A percentile compares a stretch with the other conserved stretches of the same genome.
phyloP scores from a whole-genome alignment of 2,113 vertebrate species.

The Atherinomorus stipes region DNA sequence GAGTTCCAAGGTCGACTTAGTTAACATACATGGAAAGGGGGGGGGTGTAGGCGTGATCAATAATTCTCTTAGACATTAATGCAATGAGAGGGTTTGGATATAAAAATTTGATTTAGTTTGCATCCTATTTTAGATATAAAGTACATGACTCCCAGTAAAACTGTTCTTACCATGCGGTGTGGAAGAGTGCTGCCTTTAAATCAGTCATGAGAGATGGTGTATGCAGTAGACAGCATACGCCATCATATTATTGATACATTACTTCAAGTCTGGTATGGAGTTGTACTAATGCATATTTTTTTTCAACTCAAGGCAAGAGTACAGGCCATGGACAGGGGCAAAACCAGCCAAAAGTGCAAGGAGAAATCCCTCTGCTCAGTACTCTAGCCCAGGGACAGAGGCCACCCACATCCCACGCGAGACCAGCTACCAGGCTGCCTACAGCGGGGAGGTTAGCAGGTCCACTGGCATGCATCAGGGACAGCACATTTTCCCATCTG shows the following conservation, averaged over 20 bases:
- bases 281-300: conserved; percentile 23
- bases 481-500: conserved; percentile 33
- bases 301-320: conserved; percentile 86
- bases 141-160: neutral
- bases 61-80: conserved; percentile 35
- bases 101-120: conserved; percentile 4
- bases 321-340: conserved; percentile 88
- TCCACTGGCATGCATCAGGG: conserved; percentile 61
- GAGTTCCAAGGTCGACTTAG: conserved; percentile 17
- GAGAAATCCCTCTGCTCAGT: conserved; percentile 81
- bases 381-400: conserved; percentile 77
- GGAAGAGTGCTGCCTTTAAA: neutral
- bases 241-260: neutral
- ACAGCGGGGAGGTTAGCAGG: conserved; percentile 76
- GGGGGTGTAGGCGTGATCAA: conserved; percentile 20
- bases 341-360: conserved; percentile 87
- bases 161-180: neutral
- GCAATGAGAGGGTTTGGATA: neutral
- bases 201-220: neutral
- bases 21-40: neutral
- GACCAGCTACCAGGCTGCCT: conserved; percentile 89
- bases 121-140: conserved; percentile 1
- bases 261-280: neutral
- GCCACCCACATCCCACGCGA: conserved; percentile 76
- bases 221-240: neutral